Evolutionary conservation across 2,888 invertebrate genomes (phyloP), one percentile per base, ranked within the genome.

Genomic region (Drosophila emarginata): DNA sequence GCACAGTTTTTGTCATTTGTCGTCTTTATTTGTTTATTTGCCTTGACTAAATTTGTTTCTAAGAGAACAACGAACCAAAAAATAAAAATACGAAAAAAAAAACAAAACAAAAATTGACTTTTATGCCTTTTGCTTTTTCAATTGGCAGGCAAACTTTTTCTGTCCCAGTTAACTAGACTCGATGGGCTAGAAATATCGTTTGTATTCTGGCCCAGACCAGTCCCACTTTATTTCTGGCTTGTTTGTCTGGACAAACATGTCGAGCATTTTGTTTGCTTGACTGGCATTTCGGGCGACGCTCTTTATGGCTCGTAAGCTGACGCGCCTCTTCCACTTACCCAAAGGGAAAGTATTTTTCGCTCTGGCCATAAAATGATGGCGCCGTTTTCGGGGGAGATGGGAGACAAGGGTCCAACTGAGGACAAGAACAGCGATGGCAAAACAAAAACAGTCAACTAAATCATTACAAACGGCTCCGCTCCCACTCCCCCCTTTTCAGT

Each of bases 181-280:
- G 59, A 62, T 67, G 50, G 79, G 77, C 74, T 60, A 45, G 45
- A 45, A 45, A 45, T 45, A 21, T 45, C 45, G 59, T 23, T 59
- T 45, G 39, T 45, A 23, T 28, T 61, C 37, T 62, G 32, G 36
- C 45, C 61, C 15, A 14, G 21, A 52, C 54, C 28, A 70, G 69
- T 61, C 65, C 65, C 69, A 64, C 67, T 72, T 80, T 72, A 53
- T 72, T 72, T 32, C 64, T 72, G 70, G 61, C 77, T 63, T 26
- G 32, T 59, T 45, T 67, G 85, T 82, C 88, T 85, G 76, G 72
- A 64, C 72, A 86, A 86, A 87, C 83, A 87, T 86, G 83, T 87
- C 83, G 72, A 82, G 72, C 76, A 78, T 80, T 82, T 80, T 82
- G 88, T 82, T 72, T 72, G 83, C 88, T 64, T 76, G 76, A 77